Evolutionary conservation across 37 sponge, comb jelly and placozoan species (phyloP), one percentile per base, ranked within the genome.

Genomic region (Agelas oroides): DNA sequence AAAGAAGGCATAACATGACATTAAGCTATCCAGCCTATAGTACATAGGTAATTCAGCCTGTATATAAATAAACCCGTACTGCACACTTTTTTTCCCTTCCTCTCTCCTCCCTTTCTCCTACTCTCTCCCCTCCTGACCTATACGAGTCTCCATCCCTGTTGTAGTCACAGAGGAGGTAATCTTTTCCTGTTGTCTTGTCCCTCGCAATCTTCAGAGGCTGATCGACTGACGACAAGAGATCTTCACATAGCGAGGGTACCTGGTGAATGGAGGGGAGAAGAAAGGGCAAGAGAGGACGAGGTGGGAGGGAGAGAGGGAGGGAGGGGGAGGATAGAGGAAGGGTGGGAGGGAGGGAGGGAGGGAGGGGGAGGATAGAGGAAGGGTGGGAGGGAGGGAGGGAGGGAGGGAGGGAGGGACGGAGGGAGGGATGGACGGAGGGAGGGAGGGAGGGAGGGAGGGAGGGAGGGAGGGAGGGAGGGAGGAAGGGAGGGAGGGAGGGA

Each of bases 81-180:
- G n/a, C n/a, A n/a, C n/a, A 56, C 58, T 19, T 56, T 15, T 56
- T 15, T 19, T 56, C 15, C 18, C 13, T n/a, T n/a, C n/a, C n/a
- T n/a, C n/a, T n/a, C n/a, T n/a, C n/a, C n/a, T n/a, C 58, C 15
- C 58, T 56, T 19, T 19, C 18, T 56, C 17, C 58, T 19, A 18
- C 17, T 15, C 17, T 56, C 18, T 56, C 15, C 58, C 58, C 15
- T 12, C 65, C 20, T n/a, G 20, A 95, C 96, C 98, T 88, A 82
- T 98, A 98, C 21, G 96, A 95, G 83, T 98, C 98, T 19, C 98
- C 98, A 81, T 98, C 98, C 34, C 98, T 79, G 87, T 98, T 98
- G 90, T 98, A 98, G 89, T 98, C 98, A 83, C 98, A 98, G 37
- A 95, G 90, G 58, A 98, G 90, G 80, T 96, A 98, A 72, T 98